Conservation (phyloP, 2,113 vertebrate genomes). For the Microcebus jonahi region DNA sequence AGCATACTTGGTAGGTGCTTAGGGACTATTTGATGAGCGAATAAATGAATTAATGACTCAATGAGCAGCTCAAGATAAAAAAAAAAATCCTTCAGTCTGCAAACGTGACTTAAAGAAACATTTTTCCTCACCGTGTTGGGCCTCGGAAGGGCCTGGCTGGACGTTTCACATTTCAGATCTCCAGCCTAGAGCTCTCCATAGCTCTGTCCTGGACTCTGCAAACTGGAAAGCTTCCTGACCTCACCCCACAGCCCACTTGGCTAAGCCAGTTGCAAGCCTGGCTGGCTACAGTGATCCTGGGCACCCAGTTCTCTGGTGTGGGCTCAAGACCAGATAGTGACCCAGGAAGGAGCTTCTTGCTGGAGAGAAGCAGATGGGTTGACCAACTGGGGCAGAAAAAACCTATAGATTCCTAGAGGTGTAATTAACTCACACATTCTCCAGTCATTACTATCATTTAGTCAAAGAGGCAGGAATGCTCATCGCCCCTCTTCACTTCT, state of each 20-base stretch:
- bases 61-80: background rate
- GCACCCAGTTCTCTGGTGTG: background rate
- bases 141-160: background rate
- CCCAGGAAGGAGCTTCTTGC: background rate
- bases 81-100: background rate
- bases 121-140: background rate
- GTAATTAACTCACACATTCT: background rate
- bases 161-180: background rate
- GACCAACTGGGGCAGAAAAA: background rate
- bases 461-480: background rate
- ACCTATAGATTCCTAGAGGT: background rate
- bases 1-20: background rate
- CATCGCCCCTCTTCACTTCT: rapidly evolving
- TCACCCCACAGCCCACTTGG: background rate
- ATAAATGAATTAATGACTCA: background rate
- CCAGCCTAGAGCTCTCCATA: background rate
- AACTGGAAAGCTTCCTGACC: background rate
- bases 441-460: background rate
- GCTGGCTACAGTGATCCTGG: background rate
- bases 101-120: background rate
- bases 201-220: background rate
- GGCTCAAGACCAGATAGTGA: background rate
- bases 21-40: background rate
- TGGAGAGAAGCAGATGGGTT: background rate
- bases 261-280: background rate